Evolutionary conservation across 1,140 invertebrate genomes (phyloP), one percentile per base, ranked within the genome.

Genomic region (Drosophila varians): DNA sequence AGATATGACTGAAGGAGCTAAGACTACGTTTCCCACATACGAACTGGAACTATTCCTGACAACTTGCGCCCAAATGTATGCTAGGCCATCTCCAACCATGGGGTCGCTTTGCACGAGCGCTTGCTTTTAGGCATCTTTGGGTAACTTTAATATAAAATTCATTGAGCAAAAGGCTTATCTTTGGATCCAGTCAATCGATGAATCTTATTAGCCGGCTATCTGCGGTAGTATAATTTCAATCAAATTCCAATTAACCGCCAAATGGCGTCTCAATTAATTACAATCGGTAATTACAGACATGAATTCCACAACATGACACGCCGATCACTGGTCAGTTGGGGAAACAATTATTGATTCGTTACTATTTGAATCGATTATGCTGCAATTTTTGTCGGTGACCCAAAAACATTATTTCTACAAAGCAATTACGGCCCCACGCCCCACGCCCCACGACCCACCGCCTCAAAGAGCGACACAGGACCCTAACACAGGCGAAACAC

Each of bases 351-450:
- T 68, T 57, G 69, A 78, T 78, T 54, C 58, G 42, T 55, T 58
- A 62, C 51, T 40, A 46, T 52, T 56, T 36, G 48, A 80, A 78
- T 79, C 70, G 76, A 79, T 69, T 74, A 53, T 51, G 56, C 47
- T 51, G 28, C 55, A 61, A 55, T 75, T 75, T 43, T 65, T 66
- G 34, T 38, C 36, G 45, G 31, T 75, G 71, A 40, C 73, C 64
- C 73, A 55, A 57, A 60, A 40, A 70, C 52, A 57, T 61, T 42
- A 6, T 62, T 74, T 56, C 42, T 52, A 60, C 58, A 58, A 75
- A 64, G 76, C 55, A 75, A 80, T 80, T 79, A 75, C 46, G 25
- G 8, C 8, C 36, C 12, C 38, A 4, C 8, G 8, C 16, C 18
- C 11, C 12, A 2, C 21, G 21, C 4, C 2, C 21, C 21, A 21